Evolutionary conservation across 2,113 vertebrate genomes (phyloP).

Genomic region (Gavialis gangeticus): DNA sequence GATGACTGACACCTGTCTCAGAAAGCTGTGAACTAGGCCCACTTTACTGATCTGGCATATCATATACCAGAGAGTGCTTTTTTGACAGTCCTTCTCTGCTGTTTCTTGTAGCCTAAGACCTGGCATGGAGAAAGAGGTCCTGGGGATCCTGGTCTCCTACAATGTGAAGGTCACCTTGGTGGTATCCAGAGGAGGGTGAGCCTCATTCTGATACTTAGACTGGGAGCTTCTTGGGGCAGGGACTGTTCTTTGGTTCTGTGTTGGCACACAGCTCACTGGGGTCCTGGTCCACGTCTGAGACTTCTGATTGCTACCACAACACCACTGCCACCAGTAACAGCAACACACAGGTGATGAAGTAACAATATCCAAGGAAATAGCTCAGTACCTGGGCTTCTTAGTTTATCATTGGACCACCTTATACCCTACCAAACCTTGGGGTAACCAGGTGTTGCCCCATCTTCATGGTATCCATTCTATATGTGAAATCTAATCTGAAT

Average conservation of each 20-base stretch:
- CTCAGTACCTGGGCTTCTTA: rapidly evolving
- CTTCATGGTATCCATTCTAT: not conserved
- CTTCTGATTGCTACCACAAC: not conserved
- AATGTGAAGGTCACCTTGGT: constrained; percentile 89
- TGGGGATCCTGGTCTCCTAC: constrained; percentile 90
- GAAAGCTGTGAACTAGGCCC: not conserved
- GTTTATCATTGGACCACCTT: not conserved
- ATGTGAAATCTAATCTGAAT: not conserved
- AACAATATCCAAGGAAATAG: not conserved
- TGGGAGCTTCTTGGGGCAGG: rapidly evolving
- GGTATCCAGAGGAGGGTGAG: constrained; percentile 85
- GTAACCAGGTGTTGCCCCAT: rapidly evolving
- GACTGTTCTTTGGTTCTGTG: rapidly evolving
- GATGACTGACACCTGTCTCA: not conserved
- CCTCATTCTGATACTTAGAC: not conserved
- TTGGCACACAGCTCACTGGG: not conserved
- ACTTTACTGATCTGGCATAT: not conserved
- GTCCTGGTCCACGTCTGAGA: not conserved
- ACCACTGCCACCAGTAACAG: rapidly evolving
- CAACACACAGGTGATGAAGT: not conserved
- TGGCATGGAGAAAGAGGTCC: constrained; percentile 86
- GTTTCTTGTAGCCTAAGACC: constrained; percentile 79
- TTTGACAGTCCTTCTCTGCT: not conserved
- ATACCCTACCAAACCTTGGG: rapidly evolving
- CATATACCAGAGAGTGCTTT: not conserved